Base-by-base conservation (phyloP, 2,113 vertebrate species). In the Phrynosoma platyrhinos region DNA sequence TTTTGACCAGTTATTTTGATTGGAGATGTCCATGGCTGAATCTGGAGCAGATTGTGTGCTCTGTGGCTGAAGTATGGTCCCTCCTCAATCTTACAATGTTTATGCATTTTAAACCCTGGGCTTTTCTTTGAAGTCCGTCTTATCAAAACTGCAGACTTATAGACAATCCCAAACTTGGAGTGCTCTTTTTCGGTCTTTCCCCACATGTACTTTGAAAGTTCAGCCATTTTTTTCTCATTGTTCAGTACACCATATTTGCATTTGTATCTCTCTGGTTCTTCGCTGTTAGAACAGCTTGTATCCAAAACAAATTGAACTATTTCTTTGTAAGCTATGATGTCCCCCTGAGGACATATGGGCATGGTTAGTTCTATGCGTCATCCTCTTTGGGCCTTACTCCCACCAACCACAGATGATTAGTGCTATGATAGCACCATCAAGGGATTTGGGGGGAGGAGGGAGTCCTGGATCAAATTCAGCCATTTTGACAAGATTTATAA, bases 401-500 rank as follows among this genome's bases (percentile, higher is more conserved):
- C 68, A 30, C 82, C 68, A 83, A 6, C 18, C 16, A 6, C 64
- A 69, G 36, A 82, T 69, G 25, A 68, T 69, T 47, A 83, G 14
- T 25, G 13, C 12, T 47, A 2, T 30, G 18, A 18, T 18, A 53
- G 40, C 9, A 10, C 14, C 53, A 9, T 52, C 42, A 83, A 71
- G 42, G 25, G 66, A 47, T 71, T 10, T 71, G 18, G 27, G 25
- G 8, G 42, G 42, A 71, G 27, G 40, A 52, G 16, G 25, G 58
- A 25, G 55, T 64, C 40, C 32, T 64, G 62, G 62, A 68, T 82
- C 25, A 13, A 53, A 53, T 78, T 30, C 36, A 82, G 32, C 18
- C n/a, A 71, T n/a, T 14, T 83, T 53, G 52, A 71, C 30, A 71
- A 71, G 27, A 9, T 84, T 89, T 64, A 83, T 77, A 78, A 83